These are phyloP conservation scores for Mizuhopecten yessoensis DNA, from an alignment of 1,140 invertebrate species.

Conservation along the genomic window DNA sequence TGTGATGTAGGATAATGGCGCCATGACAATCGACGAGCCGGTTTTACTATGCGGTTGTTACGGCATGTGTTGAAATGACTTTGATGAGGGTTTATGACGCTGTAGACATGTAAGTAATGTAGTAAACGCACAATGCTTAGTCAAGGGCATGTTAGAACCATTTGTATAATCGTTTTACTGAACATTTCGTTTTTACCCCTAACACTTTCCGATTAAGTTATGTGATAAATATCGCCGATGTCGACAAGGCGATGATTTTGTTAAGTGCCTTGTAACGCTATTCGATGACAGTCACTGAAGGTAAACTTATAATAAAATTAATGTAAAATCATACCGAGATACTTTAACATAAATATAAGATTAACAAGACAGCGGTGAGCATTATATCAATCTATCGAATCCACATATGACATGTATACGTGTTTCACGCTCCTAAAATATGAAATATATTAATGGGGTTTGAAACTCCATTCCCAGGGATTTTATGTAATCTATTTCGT, in stretches of 20 bases:
- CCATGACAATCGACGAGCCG: neutral
- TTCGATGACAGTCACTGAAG: neutral
- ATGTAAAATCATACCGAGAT: neutral
- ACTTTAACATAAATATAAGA: neutral
- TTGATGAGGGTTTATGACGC: neutral
- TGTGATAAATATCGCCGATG: neutral
- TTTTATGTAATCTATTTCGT: no score
- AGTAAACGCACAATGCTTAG: neutral
- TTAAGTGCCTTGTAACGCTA: neutral
- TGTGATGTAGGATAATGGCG: neutral
- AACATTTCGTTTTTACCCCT: neutral
- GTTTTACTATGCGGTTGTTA: neutral
- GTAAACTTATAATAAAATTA: neutral
- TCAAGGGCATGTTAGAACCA: neutral
- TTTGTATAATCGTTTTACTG: neutral
- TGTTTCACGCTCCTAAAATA: no score
- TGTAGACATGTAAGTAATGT: neutral
- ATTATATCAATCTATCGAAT: no score
- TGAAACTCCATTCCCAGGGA: no score
- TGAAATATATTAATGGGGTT: no score
- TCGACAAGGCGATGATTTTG: neutral
- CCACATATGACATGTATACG: no score
- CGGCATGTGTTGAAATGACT: neutral
- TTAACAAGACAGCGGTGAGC: neutral
- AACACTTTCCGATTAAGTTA: neutral